Evolutionary conservation across 2,797 vertebrate genomes (phyloP), one percentile per base, ranked within the genome.

Genomic region (Sphenodon punctatus): DNA sequence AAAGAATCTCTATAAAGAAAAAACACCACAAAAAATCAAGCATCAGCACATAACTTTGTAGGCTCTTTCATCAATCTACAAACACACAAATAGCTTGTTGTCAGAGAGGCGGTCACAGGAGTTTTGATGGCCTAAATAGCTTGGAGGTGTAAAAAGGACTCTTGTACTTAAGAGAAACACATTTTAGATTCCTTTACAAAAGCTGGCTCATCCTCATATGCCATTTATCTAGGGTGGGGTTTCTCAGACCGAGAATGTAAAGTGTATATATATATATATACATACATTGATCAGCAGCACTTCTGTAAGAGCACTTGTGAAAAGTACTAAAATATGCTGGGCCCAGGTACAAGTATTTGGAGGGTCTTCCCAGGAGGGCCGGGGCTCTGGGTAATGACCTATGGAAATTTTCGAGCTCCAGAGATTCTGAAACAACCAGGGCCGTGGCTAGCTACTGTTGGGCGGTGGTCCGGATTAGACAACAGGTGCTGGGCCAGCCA

Each of bases 1-100:
- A 87, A 99, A 99, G 94, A 99, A 99, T 89, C 96, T 97, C 98
- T 99, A 90, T 42, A 87, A 95, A 12, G 75, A 90, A 86, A 45
- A 15, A 75, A 80, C 80, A 55, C 66, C 14, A 66, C 86, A 45
- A 15, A 75, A 80, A 80, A 55, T 66, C 14, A 66, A 81, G 12
- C 30, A 79, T 14, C 15, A n/a, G 2, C 3, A 70, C 12, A 30
- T 17, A 74, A 46, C 67, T 58, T 25, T 30, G 41, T 39, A 23
- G 53, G 7, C 5, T 15, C 25, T 17, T 2, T 58, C 25, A 27
- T 53, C 71, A 67, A 46, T 0, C 53, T 66, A 22, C 1, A n/a
- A 0, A 61, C 2, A 39, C 2, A 19, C 1, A 38, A 56, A 22
- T 0, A 9, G 48, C 3, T 9, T 36, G 36, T 11, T 20, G 42